phyloP scores from a whole-genome alignment of 2,113 vertebrate species.

The Osmerus mordax region DNA sequence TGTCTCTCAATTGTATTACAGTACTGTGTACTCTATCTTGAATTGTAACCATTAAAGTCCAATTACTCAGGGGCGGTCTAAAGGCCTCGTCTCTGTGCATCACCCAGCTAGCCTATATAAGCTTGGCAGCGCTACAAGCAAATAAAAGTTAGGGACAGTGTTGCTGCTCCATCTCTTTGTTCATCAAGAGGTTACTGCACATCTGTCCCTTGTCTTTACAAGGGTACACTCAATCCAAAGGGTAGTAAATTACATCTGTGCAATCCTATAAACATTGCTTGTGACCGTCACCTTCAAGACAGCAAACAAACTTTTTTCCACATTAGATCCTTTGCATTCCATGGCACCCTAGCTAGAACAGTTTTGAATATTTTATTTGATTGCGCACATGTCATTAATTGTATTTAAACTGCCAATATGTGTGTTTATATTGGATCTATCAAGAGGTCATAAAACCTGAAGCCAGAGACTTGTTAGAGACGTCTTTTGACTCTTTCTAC shows the following conservation, averaged over 20 bases:
- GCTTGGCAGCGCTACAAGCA: conserved; percentile 10
- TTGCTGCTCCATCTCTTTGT: not conserved
- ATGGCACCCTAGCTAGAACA: conserved; percentile 36
- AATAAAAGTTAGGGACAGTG: conserved; percentile 30
- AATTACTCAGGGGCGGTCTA: conserved; percentile 11
- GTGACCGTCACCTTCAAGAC: conserved; percentile 65
- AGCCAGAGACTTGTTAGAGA: conserved; percentile 52
- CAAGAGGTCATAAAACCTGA: conserved; percentile 53
- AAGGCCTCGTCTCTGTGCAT: too few species aligned
- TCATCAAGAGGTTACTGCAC: conserved; percentile 44
- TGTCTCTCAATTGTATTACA: conserved; percentile 47
- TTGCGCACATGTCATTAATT: conserved; percentile 52
- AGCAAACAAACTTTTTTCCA: conserved; percentile 32
- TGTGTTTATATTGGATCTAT: conserved; percentile 51
- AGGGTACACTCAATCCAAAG: conserved; percentile 45
- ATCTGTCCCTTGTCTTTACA: conserved; percentile 48
- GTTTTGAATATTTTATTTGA: conserved; percentile 55
- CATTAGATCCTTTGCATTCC: conserved; percentile 15
- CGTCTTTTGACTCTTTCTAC: conserved; percentile 40
- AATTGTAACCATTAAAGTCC: conserved; percentile 44
- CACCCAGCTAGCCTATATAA: too few species aligned
- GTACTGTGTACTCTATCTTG: conserved; percentile 31
- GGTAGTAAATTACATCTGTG: conserved; percentile 53
- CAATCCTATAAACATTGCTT: conserved; percentile 58
- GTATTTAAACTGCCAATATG: conserved; percentile 58